Conservation (phyloP, 2,797 vertebrate genomes). For the Ctenosaura bakeri region DNA sequence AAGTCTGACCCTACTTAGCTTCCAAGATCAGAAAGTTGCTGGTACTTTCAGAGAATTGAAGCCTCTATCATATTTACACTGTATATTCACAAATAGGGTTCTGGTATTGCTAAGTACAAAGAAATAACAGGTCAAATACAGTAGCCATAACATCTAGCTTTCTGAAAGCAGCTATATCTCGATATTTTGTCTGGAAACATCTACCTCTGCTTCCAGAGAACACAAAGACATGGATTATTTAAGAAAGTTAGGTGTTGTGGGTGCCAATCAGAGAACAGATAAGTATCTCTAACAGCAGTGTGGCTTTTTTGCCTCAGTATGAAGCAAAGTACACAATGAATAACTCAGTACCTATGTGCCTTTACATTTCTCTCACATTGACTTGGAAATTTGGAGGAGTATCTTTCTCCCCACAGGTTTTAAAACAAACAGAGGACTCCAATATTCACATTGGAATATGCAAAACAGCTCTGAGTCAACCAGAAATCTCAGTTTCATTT, state of each 20-base stretch:
- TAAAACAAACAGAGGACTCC: neutral
- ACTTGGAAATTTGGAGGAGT: neutral
- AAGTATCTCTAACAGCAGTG: neutral
- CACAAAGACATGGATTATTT: neutral
- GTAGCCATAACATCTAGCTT: neutral
- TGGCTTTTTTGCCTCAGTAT: neutral
- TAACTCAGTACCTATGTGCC: neutral
- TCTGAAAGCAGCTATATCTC: neutral
- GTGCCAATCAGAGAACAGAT: neutral
- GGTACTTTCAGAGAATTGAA: no score
- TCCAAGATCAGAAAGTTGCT: no score
- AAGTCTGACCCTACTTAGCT: no score
- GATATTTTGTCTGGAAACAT: neutral
- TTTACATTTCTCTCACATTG: neutral
- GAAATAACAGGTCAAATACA: neutral
- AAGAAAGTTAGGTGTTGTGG: neutral
- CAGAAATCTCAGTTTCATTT: neutral
- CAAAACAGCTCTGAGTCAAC: neutral
- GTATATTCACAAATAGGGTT: neutral
- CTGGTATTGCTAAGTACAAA: neutral
- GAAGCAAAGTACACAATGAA: slow-evolving; percentile 23
- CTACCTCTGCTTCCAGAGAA: neutral
- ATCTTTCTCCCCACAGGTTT: neutral
- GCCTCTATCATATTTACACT: no score
- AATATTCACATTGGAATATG: neutral